A percentile compares a stretch with the other conserved stretches of the same genome.
Evolutionary conservation across 2,888 invertebrate species (phyloP).

Genomic region (Tromatobia lineatoria): DNA sequence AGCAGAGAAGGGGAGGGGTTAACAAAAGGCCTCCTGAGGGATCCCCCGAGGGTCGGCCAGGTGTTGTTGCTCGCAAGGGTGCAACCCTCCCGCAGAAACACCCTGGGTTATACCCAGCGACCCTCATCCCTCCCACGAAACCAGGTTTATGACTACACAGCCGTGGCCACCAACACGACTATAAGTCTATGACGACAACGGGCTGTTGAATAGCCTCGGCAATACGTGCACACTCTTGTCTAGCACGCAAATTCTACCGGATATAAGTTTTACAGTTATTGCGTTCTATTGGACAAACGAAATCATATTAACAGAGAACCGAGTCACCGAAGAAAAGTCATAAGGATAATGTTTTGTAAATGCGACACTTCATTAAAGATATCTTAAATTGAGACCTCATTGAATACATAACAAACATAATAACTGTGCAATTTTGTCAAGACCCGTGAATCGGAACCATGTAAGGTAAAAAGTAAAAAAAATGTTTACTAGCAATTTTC

Average conservation of each 20-base stretch:
- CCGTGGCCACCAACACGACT: conserved; percentile 19
- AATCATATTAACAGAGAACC: too few species aligned
- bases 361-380: too few species aligned
- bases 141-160: conserved; percentile 34
- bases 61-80: conserved; percentile 65
- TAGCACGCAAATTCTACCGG: conserved; percentile 20
- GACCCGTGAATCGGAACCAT: too few species aligned
- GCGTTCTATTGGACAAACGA: conserved; percentile 6
- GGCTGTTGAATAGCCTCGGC: conserved; percentile 23
- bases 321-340: too few species aligned
- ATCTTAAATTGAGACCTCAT: too few species aligned
- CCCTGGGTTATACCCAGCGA: conserved; percentile 8
- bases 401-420: too few species aligned
- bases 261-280: neutral
- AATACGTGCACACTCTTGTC: conserved; percentile 17
- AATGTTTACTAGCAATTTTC: too few species aligned
- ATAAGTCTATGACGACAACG: neutral
- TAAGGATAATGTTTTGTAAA: too few species aligned
- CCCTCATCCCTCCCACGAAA: conserved; percentile 65
- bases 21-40: conserved; percentile 59
- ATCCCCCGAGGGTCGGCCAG: conserved; percentile 67
- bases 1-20: conserved; percentile 4
- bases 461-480: too few species aligned
- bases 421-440: too few species aligned
- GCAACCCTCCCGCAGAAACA: conserved; percentile 63